phyloP scores from a whole-genome alignment of 2,113 vertebrate genomes.

The Prinia subflava region DNA sequence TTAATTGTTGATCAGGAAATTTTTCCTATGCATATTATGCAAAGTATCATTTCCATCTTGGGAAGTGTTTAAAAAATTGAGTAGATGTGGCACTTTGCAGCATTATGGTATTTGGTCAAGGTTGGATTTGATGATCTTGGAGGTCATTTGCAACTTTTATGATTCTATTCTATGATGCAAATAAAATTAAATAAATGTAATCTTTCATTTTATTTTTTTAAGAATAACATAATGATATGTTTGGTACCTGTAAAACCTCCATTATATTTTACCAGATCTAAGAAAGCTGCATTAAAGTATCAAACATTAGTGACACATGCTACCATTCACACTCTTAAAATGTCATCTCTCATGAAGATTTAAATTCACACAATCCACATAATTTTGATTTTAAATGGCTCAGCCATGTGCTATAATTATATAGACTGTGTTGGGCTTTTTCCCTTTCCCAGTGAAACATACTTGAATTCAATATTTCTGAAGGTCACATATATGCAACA shows the following conservation, averaged over 20 bases:
- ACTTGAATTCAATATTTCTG: neutral
- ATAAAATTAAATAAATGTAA: neutral
- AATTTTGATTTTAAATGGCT: neutral
- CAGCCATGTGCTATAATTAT: neutral
- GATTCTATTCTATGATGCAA: neutral
- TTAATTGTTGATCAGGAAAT: neutral
- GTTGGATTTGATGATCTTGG: neutral
- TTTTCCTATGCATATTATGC: neutral
- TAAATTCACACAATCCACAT: neutral
- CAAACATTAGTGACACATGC: neutral
- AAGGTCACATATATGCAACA: neutral
- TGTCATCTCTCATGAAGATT: neutral
- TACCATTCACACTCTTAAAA: neutral
- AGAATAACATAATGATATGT: neutral
- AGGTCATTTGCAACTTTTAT: neutral
- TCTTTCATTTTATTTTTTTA: neutral
- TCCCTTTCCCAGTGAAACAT: neutral
- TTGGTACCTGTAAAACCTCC: neutral
- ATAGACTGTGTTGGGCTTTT: neutral
- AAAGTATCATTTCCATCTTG: neutral
- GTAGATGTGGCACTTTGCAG: accelerated
- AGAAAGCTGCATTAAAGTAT: neutral
- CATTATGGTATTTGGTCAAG: neutral
- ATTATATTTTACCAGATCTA: neutral
- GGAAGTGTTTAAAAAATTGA: neutral